These are phyloP conservation scores for Pollenia labialis DNA, from an alignment of 2,888 invertebrate genomes.

Conservation along the genomic window DNA sequence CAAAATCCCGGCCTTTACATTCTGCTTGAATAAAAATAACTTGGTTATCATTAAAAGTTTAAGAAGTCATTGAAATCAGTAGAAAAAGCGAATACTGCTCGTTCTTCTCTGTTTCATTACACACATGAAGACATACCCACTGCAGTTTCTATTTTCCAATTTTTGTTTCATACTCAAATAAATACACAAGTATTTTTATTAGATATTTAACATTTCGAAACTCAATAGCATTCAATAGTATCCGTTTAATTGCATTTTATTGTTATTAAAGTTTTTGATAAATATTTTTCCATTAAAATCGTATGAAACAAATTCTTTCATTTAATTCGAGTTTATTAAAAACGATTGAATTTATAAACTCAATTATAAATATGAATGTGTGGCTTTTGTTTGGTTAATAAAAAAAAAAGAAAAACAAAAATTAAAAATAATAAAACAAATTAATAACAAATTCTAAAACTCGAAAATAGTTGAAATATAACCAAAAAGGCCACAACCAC, in stretches of 20 bases:
- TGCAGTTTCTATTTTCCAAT: no score
- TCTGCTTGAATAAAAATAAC: no score
- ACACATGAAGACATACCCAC: no score
- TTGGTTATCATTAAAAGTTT: no score
- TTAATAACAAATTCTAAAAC: constrained; percentile 34
- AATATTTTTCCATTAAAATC: constrained; percentile 25
- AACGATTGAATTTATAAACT: constrained; percentile 49
- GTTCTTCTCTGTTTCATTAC: no score
- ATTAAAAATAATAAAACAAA: neutral
- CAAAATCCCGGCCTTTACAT: no score
- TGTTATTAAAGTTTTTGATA: constrained; percentile 29
- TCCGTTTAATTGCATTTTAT: constrained; percentile 38
- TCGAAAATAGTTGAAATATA: constrained; percentile 31
- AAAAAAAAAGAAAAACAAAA: neutral
- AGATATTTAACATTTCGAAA: no score
- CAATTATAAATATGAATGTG: constrained; percentile 23
- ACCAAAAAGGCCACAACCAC: neutral
- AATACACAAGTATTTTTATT: no score
- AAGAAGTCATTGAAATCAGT: no score
- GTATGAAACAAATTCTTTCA: constrained; percentile 15
- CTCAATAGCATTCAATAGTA: neutral
- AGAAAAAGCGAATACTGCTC: no score
- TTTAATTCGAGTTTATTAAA: constrained; percentile 52
- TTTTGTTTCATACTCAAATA: no score
- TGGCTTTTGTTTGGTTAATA: neutral